Conservation (phyloP, 1,140 invertebrate species). For the Antheraea pernyi region DNA sequence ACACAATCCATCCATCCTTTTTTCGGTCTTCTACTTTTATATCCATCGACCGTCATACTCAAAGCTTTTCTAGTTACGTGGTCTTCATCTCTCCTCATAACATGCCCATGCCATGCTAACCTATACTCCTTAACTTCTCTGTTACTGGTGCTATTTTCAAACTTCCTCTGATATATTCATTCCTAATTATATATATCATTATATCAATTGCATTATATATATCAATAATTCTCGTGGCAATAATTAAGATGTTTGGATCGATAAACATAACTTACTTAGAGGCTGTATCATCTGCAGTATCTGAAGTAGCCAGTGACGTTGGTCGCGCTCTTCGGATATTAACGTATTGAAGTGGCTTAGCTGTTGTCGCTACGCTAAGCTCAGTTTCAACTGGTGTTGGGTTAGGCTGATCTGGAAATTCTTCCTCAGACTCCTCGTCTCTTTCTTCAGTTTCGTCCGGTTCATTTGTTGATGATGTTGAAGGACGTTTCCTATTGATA, state of each 20-base stretch:
- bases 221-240: too few species aligned
- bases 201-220: too few species aligned
- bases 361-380: conserved; percentile 46
- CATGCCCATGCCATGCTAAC: too few species aligned
- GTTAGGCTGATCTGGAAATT: conserved; percentile 25
- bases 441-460: conserved; percentile 47
- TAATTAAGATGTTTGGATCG: not conserved
- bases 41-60: too few species aligned
- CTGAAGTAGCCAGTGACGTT: conserved; percentile 52
- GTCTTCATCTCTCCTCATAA: too few species aligned
- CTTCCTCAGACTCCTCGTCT: conserved; percentile 44
- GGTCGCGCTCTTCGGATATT: conserved; percentile 83
- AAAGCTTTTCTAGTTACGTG: too few species aligned
- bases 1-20: too few species aligned
- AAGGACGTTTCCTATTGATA: conserved; percentile 74
- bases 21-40: too few species aligned
- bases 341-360: conserved; percentile 81
- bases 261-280: conserved; percentile 43
- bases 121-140: too few species aligned
- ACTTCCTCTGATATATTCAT: too few species aligned
- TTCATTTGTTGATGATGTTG: conserved; percentile 43
- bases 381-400: conserved; percentile 44
- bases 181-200: too few species aligned
- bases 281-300: conserved; percentile 49
- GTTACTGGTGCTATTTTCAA: too few species aligned